These are phyloP conservation scores for Myripristis jacobus DNA, from an alignment of 2,797 vertebrate genomes.

Conservation along the genomic window DNA sequence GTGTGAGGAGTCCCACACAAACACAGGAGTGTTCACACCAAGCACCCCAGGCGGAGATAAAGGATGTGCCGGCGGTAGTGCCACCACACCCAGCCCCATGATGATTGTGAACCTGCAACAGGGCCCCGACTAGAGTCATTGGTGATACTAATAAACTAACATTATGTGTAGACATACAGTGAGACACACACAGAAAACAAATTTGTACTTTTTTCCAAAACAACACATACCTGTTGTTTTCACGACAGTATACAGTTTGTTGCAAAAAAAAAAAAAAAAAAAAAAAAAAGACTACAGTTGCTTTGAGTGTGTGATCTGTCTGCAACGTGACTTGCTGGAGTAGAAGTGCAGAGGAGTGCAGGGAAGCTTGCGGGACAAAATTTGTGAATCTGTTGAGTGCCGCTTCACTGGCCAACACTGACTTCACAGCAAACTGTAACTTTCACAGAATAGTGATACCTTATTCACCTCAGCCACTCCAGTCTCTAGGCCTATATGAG, in stretches of 20 bases:
- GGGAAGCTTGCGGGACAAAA: constrained; percentile 12
- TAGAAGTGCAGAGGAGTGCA: not conserved
- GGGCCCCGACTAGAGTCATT: constrained; percentile 74
- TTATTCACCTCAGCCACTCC: constrained; percentile 68
- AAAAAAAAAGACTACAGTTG: not conserved
- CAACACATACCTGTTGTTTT: constrained; percentile 10
- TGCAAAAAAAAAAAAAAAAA: constrained; percentile 18
- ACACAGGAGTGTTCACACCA: constrained; percentile 67
- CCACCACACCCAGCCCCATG: constrained; percentile 79
- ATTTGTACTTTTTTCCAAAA: not conserved
- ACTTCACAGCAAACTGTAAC: constrained; percentile 82
- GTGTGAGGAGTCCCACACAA: constrained; percentile 38
- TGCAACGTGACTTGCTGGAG: not conserved
- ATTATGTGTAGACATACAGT: constrained; percentile 45
- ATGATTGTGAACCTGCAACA: constrained; percentile 71
- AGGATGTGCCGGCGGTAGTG: constrained; percentile 57
- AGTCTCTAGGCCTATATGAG: constrained; percentile 71
- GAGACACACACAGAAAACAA: constrained; percentile 24
- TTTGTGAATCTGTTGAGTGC: constrained; percentile 63
- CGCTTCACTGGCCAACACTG: constrained; percentile 66
- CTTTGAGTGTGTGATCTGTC: not conserved
- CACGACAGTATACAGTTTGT: constrained; percentile 2
- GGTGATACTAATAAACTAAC: constrained; percentile 43
- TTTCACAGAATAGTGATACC: constrained; percentile 78
- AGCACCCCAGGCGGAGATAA: constrained; percentile 77